Evolutionary conservation across 2,797 vertebrate species (phyloP), one percentile per base, ranked within the genome.

Genomic region (Lophura swinhoii): DNA sequence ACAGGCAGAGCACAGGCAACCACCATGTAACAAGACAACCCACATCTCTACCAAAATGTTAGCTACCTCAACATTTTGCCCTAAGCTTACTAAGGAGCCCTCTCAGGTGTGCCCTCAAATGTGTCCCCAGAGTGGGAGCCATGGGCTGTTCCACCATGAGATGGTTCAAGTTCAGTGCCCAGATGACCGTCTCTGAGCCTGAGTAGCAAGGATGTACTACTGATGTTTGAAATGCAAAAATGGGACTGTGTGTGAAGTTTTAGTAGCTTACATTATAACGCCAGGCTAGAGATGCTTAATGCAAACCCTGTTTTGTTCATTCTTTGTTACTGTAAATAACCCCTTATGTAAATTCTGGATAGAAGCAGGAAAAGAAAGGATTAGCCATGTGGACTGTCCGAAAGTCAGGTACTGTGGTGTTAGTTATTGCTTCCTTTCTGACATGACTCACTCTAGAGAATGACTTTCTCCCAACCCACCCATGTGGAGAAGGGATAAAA

Each of bases 361-460:
- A 70, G 55, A 78, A 17, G 31, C 67, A 91, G 81, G 82, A 90
- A 31, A 93, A 93, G 59, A 80, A 78, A 81, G 43, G 43, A 84
- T 85, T 92, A 95, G 63, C 84, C 67, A 71, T 5, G 58, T 59
- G 81, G 76, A 76, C 56, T 63, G 63, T 59, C 86, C 89, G 73
- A 73, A 89, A 89, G 76, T 63, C 64, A 78, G 63, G 56, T 92
- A 84, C 56, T 53, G 53, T 2, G 17, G 59, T 85, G 55, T 83
- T 83, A 89, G 55, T 83, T 85, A 29, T 7, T 41, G 79, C 78
- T 85, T 89, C 75, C 73, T 92, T 91, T 91, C 63, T 92, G 84
- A 88, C 70, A 76, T 88, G 87, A 94, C 63, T 84, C 70, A 81
- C 48, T 22, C 51, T 68, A 49, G 37, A 63, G 76, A 92, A 78